Percentiles rank a stretch among this genome's conserved stretches.
These are phyloP conservation scores for Aphelinus certus DNA, from an alignment of 1,140 invertebrate species.

Conservation along the genomic window DNA sequence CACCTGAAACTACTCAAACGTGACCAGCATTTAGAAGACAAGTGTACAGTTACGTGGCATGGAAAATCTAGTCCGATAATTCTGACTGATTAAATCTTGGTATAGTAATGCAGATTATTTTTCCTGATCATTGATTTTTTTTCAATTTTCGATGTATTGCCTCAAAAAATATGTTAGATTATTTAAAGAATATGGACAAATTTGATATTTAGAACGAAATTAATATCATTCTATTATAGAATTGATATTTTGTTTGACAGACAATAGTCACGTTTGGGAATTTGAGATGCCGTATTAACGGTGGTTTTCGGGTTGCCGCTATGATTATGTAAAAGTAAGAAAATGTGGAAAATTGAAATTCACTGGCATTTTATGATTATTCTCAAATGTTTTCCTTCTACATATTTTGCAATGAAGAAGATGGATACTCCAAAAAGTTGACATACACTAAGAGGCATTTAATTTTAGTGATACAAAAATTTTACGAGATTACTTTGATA, in stretches of 20 bases:
- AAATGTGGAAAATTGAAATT: slow-evolving; percentile 13
- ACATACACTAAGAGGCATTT: slow-evolving; percentile 11
- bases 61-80: slow-evolving; percentile 56
- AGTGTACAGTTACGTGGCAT: slow-evolving; percentile 46
- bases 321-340: slow-evolving; percentile 2
- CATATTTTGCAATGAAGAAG: slow-evolving; percentile 8
- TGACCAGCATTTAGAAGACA: slow-evolving; percentile 48
- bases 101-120: slow-evolving; percentile 44
- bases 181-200: slow-evolving; percentile 27
- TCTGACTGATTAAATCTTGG: slow-evolving; percentile 48
- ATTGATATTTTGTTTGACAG: slow-evolving; percentile 40
- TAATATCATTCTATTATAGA: slow-evolving; percentile 51
- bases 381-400: slow-evolving; percentile 3
- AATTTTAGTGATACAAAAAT: slow-evolving; percentile 15
- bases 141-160: background rate
- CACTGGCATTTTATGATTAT: slow-evolving; percentile 16
- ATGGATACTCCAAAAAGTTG: slow-evolving; percentile 7
- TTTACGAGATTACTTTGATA: slow-evolving; percentile 14
- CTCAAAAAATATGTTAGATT: background rate
- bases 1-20: slow-evolving; percentile 44
- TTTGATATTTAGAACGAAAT: slow-evolving; percentile 38
- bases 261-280: slow-evolving; percentile 47
- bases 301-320: slow-evolving; percentile 23
- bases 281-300: slow-evolving; percentile 35
- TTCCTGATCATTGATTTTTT: slow-evolving; percentile 26